phyloP scores from a whole-genome alignment of 2,797 vertebrate genomes.

The Austrolebias charrua region DNA sequence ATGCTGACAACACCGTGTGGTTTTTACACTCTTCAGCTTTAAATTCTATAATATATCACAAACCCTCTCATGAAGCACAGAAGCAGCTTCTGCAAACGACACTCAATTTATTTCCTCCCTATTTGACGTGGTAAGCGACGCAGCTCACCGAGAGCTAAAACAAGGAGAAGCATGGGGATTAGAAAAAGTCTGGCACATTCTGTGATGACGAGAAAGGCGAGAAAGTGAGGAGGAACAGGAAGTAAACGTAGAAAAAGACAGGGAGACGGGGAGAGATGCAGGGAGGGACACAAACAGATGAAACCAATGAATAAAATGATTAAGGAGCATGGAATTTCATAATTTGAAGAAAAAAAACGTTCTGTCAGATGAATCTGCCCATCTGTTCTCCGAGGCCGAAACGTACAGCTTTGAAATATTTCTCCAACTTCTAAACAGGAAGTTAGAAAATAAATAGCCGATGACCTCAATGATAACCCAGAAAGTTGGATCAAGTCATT shows the following conservation, averaged over 20 bases:
- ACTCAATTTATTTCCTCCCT: slow-evolving; percentile 29
- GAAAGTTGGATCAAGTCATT: no score
- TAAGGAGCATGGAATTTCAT: slow-evolving; percentile 55
- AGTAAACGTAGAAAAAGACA: slow-evolving; percentile 21
- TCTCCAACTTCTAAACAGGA: slow-evolving; percentile 25
- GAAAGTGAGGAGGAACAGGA: slow-evolving; percentile 42
- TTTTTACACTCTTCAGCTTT: no score
- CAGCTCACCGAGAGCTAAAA: slow-evolving; percentile 55
- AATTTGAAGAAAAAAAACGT: slow-evolving; percentile 52
- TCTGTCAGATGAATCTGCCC: slow-evolving; percentile 51
- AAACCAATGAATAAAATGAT: slow-evolving; percentile 63
- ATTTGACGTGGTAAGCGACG: slow-evolving; percentile 39
- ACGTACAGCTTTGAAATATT: slow-evolving; percentile 37
- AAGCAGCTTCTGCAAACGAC: slow-evolving; percentile 23
- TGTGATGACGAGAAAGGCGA: slow-evolving; percentile 67
- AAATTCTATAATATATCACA: not conserved
- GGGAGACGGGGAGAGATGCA: slow-evolving; percentile 5
- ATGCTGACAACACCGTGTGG: no score
- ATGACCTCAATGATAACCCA: slow-evolving; percentile 8
- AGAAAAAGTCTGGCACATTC: slow-evolving; percentile 68
- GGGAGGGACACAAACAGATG: slow-evolving; percentile 40
- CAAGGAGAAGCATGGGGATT: slow-evolving; percentile 62
- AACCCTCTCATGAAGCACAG: slow-evolving; percentile 6
- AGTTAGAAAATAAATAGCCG: slow-evolving; percentile 30
- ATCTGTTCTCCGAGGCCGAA: slow-evolving; percentile 45